phyloP scores from a whole-genome alignment of 30 jellyfish, hydroid and myxozoan genomes.

The Hydractinia symbiolongicarpus region DNA sequence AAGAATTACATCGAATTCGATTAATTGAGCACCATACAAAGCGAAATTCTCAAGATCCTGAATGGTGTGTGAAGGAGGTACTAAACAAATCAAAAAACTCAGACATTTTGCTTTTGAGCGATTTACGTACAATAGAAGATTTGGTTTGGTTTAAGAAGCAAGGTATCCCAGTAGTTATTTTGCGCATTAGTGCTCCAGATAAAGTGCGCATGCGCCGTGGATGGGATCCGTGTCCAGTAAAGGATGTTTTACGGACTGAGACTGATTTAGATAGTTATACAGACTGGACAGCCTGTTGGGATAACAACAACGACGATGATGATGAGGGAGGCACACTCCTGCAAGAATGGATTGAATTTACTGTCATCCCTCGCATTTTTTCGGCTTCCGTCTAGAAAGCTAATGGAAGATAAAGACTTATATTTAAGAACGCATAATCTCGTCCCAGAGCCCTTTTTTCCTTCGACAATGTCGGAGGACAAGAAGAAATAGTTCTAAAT shows the following conservation, averaged over 20 bases:
- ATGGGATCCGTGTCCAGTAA: constrained; percentile 12
- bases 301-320: not conserved
- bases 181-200: constrained; percentile 12
- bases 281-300: constrained; percentile 28
- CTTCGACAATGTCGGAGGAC: too few relatives aligned
- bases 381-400: not conserved
- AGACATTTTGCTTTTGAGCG: constrained; percentile 13
- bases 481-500: too few relatives aligned
- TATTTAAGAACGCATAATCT: too few relatives aligned
- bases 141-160: constrained; percentile 11
- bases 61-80: constrained; percentile 22
- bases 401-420: too few relatives aligned
- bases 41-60: constrained; percentile 1
- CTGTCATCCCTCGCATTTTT: constrained; percentile 6
- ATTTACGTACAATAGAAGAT: not conserved
- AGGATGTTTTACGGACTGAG: constrained; percentile 5
- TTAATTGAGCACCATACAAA: constrained; percentile 3
- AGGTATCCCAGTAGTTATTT: not conserved
- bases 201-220: constrained; percentile 13
- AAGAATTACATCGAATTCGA: constrained; percentile 14
- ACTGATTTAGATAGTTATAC: constrained; percentile 3
- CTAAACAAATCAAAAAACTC: not conserved
- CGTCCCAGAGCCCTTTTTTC: too few relatives aligned
- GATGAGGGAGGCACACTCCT: not conserved
- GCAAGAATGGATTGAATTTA: constrained; percentile 15